These are phyloP conservation scores for Drosophila mayri DNA, from an alignment of 1,140 invertebrate genomes.

Conservation along the genomic window DNA sequence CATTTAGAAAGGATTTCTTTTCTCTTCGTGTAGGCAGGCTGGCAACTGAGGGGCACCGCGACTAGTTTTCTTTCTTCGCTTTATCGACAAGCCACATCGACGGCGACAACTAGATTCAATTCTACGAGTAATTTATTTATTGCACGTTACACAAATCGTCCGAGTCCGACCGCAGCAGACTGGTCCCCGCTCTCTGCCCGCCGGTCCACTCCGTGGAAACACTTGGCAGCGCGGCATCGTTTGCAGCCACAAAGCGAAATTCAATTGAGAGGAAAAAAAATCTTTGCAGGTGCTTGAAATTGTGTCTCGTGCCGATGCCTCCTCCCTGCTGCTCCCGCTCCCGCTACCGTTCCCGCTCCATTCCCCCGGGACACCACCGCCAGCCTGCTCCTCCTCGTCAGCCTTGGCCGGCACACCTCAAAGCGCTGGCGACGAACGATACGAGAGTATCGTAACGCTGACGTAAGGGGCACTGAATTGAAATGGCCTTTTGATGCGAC, in stretches of 20 bases:
- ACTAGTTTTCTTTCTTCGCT: slow-evolving; percentile 67
- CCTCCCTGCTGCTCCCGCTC: slow-evolving; percentile 10
- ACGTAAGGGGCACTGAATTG: slow-evolving; percentile 74
- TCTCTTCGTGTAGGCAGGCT: slow-evolving; percentile 3
- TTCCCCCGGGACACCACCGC: slow-evolving; percentile 18
- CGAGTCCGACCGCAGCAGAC: slow-evolving; percentile 51
- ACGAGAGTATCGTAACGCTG: slow-evolving; percentile 62
- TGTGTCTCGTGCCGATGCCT: slow-evolving; percentile 61
- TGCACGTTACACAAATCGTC: slow-evolving; percentile 74
- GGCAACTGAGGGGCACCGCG: slow-evolving; percentile 39
- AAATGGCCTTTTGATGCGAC: slow-evolving; percentile 60
- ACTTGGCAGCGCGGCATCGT: slow-evolving; percentile 62
- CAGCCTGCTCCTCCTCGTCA: slow-evolving; percentile 11
- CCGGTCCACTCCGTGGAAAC: neutral
- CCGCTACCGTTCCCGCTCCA: slow-evolving; percentile 4
- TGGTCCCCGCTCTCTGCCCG: neutral
- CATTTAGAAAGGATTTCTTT: neutral
- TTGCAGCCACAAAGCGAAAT: slow-evolving; percentile 61
- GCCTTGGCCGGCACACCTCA: slow-evolving; percentile 59
- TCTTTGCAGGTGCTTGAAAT: slow-evolving; percentile 72
- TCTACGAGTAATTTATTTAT: slow-evolving; percentile 75
- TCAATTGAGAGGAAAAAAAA: slow-evolving; percentile 66
- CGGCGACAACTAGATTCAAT: slow-evolving; percentile 73
- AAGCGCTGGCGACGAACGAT: slow-evolving; percentile 45
- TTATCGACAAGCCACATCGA: slow-evolving; percentile 58